Percentiles rank a stretch among this genome's conserved stretches.
Conservation (phyloP, 1,140 invertebrate species). For the Aphis craccivora region DNA sequence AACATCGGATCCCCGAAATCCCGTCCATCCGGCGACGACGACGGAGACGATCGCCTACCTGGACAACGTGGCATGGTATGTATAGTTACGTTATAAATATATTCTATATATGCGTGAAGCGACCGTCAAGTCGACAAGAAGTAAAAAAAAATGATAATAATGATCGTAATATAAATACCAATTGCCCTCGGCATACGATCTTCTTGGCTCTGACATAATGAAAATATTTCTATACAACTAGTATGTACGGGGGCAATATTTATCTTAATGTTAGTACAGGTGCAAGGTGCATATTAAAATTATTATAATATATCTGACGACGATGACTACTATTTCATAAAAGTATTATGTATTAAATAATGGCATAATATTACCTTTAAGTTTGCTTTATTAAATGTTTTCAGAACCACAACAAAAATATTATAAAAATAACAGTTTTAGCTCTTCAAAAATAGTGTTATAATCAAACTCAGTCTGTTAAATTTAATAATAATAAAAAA, state of each 20-base stretch:
- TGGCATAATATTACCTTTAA: neutral
- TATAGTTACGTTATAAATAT: neutral
- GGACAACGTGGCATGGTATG: neutral
- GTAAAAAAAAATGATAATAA: constrained; percentile 36
- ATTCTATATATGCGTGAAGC: neutral
- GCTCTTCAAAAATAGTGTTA: too few species aligned
- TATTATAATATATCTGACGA: neutral
- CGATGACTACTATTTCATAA: neutral
- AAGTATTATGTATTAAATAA: neutral
- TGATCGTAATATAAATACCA: constrained; percentile 33
- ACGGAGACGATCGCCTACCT: constrained; percentile 33
- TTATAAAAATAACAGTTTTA: too few species aligned
- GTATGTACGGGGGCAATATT: neutral
- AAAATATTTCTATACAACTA: neutral
- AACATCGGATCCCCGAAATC: constrained; percentile 17
- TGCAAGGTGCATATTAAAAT: neutral
- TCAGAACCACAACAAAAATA: neutral
- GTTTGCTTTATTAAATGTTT: neutral
- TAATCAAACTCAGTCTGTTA: neutral
- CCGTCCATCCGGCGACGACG: constrained; percentile 16
- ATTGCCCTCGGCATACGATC: neutral
- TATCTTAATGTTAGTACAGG: neutral
- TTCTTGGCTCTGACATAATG: neutral
- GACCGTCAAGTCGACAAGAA: neutral
- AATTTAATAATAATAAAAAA: neutral